Conservation (phyloP, 2,113 vertebrate genomes). For the Rhynchopsitta pachyrhyncha region DNA sequence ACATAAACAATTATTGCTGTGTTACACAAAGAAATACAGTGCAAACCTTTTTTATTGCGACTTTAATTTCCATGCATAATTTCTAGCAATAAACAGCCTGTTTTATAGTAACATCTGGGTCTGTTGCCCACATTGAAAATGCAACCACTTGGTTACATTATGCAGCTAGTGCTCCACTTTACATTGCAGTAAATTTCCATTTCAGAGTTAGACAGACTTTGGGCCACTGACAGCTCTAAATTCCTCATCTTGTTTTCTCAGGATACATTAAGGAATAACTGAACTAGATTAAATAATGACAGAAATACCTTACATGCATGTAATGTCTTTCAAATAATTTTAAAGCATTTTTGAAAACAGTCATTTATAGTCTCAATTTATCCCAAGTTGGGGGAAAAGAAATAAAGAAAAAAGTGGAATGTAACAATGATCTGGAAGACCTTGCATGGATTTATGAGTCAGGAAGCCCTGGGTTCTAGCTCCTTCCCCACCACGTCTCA, state of each 20-base stretch:
- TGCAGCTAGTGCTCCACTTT: not conserved
- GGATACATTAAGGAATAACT: not conserved
- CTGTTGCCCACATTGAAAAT: not conserved
- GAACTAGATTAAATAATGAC: not conserved
- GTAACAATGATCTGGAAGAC: not conserved
- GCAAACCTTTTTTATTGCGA: constrained; percentile 17
- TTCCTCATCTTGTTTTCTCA: not conserved
- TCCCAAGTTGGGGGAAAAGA: not conserved
- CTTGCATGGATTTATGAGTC: not conserved
- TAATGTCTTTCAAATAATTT: not conserved
- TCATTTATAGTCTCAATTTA: not conserved
- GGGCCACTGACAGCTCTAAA: not conserved
- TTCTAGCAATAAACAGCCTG: constrained; percentile 50
- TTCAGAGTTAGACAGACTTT: not conserved
- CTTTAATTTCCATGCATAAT: constrained; percentile 35
- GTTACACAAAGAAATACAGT: not conserved
- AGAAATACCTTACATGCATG: not conserved
- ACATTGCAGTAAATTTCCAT: not conserved
- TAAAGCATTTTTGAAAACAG: not conserved
- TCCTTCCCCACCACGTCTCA: not conserved
- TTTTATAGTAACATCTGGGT: constrained; percentile 29
- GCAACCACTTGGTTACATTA: not conserved
- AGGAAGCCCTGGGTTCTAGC: constrained; percentile 3
- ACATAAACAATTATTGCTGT: not conserved
- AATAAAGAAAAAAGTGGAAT: not conserved